These are phyloP conservation scores for Platyrinchus mystaceus DNA, from an alignment of 2,797 vertebrate genomes.

Conservation along the genomic window DNA sequence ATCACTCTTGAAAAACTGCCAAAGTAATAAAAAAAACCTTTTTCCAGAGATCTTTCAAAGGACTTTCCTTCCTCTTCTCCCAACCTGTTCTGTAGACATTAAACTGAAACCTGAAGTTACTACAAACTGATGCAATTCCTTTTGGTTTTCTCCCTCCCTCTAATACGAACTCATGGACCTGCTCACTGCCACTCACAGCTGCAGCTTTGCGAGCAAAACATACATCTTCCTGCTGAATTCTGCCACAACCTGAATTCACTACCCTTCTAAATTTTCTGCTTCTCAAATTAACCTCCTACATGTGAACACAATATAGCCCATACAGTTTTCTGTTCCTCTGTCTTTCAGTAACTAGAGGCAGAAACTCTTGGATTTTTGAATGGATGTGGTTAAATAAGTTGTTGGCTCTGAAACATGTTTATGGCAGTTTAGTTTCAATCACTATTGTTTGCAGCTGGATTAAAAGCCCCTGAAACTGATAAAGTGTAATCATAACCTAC, in stretches of 20 bases:
- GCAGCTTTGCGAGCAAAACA: neutral
- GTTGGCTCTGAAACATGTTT: neutral
- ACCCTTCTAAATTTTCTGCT: neutral
- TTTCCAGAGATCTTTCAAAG: neutral
- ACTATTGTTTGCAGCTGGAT: neutral
- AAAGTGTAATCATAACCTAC: neutral
- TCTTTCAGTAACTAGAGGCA: neutral
- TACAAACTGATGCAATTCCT: neutral
- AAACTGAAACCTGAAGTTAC: neutral
- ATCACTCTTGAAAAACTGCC: neutral
- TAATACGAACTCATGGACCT: neutral
- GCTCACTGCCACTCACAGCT: neutral
- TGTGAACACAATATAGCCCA: fast-evolving
- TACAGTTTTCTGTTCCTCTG: neutral
- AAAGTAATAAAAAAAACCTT: neutral
- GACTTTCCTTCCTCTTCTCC: neutral
- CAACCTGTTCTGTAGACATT: neutral
- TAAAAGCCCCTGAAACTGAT: neutral
- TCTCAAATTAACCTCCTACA: neutral
- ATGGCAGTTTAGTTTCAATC: neutral
- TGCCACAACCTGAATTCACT: neutral
- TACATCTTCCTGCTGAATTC: neutral
- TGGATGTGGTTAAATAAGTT: neutral
- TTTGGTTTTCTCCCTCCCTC: neutral
- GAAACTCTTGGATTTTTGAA: neutral